Evolutionary conservation across 2,113 vertebrate species (phyloP).

Genomic region (Athene noctua): DNA sequence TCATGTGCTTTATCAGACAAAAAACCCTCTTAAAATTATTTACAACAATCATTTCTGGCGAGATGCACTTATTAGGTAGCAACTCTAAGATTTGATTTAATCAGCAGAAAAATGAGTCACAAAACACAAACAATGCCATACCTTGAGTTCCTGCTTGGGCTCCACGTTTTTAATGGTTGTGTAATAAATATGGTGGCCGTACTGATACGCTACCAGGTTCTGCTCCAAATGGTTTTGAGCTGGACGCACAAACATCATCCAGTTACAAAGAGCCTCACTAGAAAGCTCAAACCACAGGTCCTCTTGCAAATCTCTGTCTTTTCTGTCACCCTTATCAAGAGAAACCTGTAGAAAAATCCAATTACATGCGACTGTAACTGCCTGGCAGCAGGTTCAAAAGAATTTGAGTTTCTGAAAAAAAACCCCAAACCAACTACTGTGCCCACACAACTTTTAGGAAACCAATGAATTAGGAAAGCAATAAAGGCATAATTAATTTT

Average conservation of each 20-base stretch:
- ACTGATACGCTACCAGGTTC: constrained; percentile 97
- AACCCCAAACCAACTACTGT: not conserved
- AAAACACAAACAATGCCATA: not conserved
- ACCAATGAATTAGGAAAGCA: not conserved
- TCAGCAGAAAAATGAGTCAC: not conserved
- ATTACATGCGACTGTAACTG: not conserved
- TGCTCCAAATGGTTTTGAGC: constrained; percentile 97
- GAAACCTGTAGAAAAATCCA: constrained; percentile 79
- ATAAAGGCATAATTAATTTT: not conserved
- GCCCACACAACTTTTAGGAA: not conserved
- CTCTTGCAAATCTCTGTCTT: constrained; percentile 81
- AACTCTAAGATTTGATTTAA: not conserved
- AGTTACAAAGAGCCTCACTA: constrained; percentile 94
- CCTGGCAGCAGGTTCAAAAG: not conserved
- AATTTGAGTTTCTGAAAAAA: not conserved
- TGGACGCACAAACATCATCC: constrained; percentile 98
- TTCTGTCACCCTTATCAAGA: constrained; percentile 80
- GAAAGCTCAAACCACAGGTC: constrained; percentile 94
- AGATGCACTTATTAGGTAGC: not conserved
- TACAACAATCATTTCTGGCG: not conserved
- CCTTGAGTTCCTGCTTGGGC: constrained; percentile 98
- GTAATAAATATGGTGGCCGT: constrained; percentile 93
- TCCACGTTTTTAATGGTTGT: constrained; percentile 97
- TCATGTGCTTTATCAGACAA: not conserved
- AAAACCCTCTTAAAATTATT: not conserved